Base-by-base conservation (phyloP, 2,888 invertebrate species). In the Hoplodrina ambigua region DNA sequence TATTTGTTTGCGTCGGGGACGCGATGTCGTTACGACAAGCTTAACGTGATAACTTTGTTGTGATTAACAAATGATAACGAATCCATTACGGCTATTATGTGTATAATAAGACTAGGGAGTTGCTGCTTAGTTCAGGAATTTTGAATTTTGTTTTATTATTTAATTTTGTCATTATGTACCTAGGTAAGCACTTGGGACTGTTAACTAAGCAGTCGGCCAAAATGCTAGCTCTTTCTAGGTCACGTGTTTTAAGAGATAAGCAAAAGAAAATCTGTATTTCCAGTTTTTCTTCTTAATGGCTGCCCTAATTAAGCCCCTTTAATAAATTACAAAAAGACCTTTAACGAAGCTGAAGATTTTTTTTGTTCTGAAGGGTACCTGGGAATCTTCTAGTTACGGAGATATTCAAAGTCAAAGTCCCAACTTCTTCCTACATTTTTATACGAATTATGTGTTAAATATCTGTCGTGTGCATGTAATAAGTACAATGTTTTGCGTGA, bases 1-100 rank as follows among this genome's bases (percentile, higher is more conserved):
- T 91, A 92, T 92, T 91, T 91, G 90, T 91, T 91, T 90, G 87
- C 86, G 89, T 86, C 86, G 83, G 78, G 78, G 80, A 86, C 75
- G 84, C 82, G 83, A 81, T 79, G 78, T 83, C 86, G 85, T 85
- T 87, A 86, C 83, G 75, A 78, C 72, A 81, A 77, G 84, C 86
- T 87, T 88, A 89, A 85, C 83, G 85, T 76, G 86, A 87, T 87
- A 88, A 85, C 85, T 86, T 86, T 85, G 83, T 84, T 84, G 86
- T 88, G 86, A 88, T 90, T 87, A 87, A 86, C 85, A 82, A 86
- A 83, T 84, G 85, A 85, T 89, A 88, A 85, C 82, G 75, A 82
- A 82, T 78, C 76, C 74, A 80, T 79, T 84, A 61, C 11, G 44
- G 57, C 72, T 70, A 70, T 82, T 82, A 78, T 83, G 60, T 73